Base-by-base conservation (phyloP, 2,888 invertebrate genomes). In the Smittia sp. region DNA sequence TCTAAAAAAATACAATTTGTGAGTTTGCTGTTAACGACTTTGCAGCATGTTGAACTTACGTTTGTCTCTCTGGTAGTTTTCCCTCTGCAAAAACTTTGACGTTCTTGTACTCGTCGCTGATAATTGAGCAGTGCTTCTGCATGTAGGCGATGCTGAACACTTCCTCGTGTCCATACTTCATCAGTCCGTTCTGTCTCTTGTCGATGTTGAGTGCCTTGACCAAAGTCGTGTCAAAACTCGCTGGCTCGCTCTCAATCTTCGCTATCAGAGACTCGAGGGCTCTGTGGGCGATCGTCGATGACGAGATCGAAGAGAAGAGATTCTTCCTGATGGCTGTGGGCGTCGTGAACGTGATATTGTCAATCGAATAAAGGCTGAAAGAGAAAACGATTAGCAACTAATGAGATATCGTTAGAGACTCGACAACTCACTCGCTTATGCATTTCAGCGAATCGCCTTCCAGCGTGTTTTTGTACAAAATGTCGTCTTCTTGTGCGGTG, bases 71-170 rank as follows among this genome's bases (percentile, higher is more conserved):
- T 7, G 81, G 79, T 67, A 81, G 75, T 75, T 79, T 79, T 7
- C 79, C 79, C 75, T 81, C 81, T 20, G 81, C 79, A 38, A 81
- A 80, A n/a, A 82, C 81, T 76, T 81, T 82, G 18, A 81, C 80
- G 67, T 78, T 78, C 38, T 80, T 80, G 76, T 81, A 81, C 74
- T 81, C 79, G 76, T 79, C 81, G 65, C 79, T 79, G 68, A 81
- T 79, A 74, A 81, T 79, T 1, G 79, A 77, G n/a, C 82, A 82
- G 74, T 82, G 81, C 74, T 80, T 80, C 74, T 82, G 82, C 80
- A 82, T 79, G 74, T 80, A 80, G 27, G 80, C 78, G 24, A 82
- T 75, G 1, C 81, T 79, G 66, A 80, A 82, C n/a, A 82, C 77
- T 75, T 82, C 81, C 41, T 81, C 80, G 74, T 81, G 80, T 54